phyloP scores from a whole-genome alignment of 2,113 vertebrate species.

The Empidonax traillii region DNA sequence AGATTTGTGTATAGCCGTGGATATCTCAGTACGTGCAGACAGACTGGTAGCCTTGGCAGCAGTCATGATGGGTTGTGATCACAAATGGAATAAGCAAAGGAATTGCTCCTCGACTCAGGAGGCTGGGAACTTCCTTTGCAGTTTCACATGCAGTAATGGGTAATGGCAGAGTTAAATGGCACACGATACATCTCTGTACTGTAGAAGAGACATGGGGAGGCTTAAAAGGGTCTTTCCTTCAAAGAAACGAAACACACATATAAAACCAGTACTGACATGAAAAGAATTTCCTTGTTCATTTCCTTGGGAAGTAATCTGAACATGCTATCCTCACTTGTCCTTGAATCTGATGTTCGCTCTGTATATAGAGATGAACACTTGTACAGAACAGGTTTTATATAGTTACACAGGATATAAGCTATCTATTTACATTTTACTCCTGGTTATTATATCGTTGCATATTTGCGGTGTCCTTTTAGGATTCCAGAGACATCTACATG shows the following conservation, averaged over 20 bases:
- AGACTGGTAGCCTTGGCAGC: not conserved
- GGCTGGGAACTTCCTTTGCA: not conserved
- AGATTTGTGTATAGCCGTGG: not conserved
- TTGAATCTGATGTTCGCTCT: slow-evolving; percentile 53
- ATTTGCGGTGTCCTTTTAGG: not conserved
- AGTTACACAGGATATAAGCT: slow-evolving; percentile 65
- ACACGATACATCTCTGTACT: accelerated
- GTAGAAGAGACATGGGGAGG: not conserved
- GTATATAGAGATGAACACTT: slow-evolving; percentile 58
- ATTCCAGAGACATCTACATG: not conserved
- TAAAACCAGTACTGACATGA: slow-evolving; percentile 1
- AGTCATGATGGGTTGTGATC: accelerated
- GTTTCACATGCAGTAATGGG: not conserved
- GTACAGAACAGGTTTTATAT: slow-evolving; percentile 59
- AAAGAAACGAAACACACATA: not conserved
- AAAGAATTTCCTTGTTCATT: slow-evolving; percentile 57
- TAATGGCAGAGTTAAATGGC: not conserved
- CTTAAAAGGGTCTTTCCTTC: not conserved
- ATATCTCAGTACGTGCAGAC: accelerated
- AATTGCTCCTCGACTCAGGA: not conserved
- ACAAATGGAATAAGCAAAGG: not conserved
- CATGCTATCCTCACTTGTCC: slow-evolving; percentile 50
- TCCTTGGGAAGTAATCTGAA: slow-evolving; percentile 65
- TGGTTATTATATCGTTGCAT: slow-evolving; percentile 19
- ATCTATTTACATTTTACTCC: slow-evolving; percentile 66